Percentiles rank a stretch among this genome's conserved stretches.
Conservation (phyloP, 2,113 vertebrate genomes). For the Marcusenius ussheri region DNA sequence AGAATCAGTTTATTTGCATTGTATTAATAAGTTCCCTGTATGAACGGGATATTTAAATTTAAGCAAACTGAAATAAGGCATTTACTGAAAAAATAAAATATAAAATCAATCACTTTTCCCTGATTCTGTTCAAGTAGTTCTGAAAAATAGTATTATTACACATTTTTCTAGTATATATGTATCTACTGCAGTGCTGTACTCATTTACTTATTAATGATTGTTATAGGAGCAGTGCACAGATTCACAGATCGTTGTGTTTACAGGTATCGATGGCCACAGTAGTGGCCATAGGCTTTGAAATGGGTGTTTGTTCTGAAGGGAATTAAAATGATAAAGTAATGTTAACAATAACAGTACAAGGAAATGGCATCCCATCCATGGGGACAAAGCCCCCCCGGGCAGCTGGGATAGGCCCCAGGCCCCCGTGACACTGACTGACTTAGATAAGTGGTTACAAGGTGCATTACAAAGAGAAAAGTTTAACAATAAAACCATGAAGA, state of each 20-base stretch:
- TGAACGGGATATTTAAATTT: neutral
- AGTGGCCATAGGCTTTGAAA: neutral
- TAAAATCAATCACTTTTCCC: neutral
- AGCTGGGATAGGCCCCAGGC: neutral
- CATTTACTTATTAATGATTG: neutral
- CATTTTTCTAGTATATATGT: neutral
- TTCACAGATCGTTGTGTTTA: neutral
- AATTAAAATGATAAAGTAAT: neutral
- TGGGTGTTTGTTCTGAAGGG: neutral
- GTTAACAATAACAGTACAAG: neutral
- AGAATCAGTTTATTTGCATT: neutral
- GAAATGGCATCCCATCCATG: neutral
- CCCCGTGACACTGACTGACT: neutral
- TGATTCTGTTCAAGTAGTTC: neutral
- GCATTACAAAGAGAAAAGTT: neutral
- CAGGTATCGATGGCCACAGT: neutral
- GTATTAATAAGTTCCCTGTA: neutral
- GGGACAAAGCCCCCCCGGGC: neutral
- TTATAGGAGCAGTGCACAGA: neutral
- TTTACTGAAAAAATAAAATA: neutral
- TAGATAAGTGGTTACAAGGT: neutral
- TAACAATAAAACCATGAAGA: neutral
- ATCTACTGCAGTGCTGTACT: neutral
- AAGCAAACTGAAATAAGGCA: neutral
- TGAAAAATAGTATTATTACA: neutral